Evolutionary conservation across 2,888 invertebrate species (phyloP).

Genomic region (Orthosia gracilis): DNA sequence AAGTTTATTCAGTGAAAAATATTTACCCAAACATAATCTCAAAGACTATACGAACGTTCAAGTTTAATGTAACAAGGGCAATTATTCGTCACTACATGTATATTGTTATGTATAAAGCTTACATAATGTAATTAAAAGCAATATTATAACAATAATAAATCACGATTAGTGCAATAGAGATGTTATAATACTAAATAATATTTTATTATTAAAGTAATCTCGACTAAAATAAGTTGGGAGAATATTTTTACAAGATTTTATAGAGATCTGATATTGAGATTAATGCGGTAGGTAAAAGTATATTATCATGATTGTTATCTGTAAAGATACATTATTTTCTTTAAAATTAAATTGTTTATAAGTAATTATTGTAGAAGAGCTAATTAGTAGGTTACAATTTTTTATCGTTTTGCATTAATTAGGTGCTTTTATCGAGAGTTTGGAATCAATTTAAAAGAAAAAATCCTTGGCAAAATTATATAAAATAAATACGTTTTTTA

Average conservation of each 20-base stretch:
- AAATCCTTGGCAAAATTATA: slow-evolving; percentile 39
- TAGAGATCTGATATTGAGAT: slow-evolving; percentile 90
- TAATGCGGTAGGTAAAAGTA: slow-evolving; percentile 79
- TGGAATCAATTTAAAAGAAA: slow-evolving; percentile 51
- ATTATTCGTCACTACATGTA: slow-evolving; percentile 64
- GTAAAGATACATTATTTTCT: slow-evolving; percentile 74
- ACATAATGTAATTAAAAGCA: slow-evolving; percentile 81
- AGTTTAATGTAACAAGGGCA: slow-evolving; percentile 70
- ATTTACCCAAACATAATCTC: slow-evolving; percentile 68
- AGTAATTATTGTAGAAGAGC: slow-evolving; percentile 62
- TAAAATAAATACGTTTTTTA: slow-evolving; percentile 37
- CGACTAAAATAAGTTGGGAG: slow-evolving; percentile 73
- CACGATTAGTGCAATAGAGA: slow-evolving; percentile 88
- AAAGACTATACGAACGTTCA: slow-evolving; percentile 58
- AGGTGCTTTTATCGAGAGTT: slow-evolving; percentile 70
- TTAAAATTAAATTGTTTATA: slow-evolving; percentile 67
- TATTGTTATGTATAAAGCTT: slow-evolving; percentile 77
- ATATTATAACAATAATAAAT: slow-evolving; percentile 82
- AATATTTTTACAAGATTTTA: slow-evolving; percentile 78
- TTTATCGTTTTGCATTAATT: slow-evolving; percentile 63
- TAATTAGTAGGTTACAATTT: slow-evolving; percentile 59
- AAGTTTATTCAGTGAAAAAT: slow-evolving; percentile 52
- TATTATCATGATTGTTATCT: slow-evolving; percentile 75
- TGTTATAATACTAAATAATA: slow-evolving; percentile 85
- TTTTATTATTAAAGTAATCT: slow-evolving; percentile 81